These are phyloP conservation scores for Drosophila atroscutellata DNA, from an alignment of 2,888 invertebrate genomes.

Conservation along the genomic window DNA sequence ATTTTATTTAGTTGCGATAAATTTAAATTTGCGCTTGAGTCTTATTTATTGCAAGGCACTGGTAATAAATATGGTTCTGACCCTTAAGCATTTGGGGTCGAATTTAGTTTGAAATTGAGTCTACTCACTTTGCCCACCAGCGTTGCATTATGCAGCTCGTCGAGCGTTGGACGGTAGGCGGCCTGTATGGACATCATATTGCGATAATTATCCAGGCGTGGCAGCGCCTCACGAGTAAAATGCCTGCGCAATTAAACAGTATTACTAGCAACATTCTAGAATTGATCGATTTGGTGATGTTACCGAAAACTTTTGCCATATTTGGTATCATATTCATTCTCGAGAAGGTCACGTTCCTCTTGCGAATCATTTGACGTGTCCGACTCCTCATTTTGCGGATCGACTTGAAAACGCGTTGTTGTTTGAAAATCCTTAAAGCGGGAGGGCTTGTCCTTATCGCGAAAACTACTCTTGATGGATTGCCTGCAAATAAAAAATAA, in stretches of 20 bases:
- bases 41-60: background rate
- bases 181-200: constrained; percentile 95
- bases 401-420: constrained; percentile 88
- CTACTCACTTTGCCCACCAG: constrained; percentile 90
- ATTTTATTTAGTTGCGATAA: constrained; percentile 2
- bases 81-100: background rate
- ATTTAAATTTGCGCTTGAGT: constrained; percentile 14
- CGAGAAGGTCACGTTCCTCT: constrained; percentile 85
- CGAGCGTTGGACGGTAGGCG: constrained; percentile 93
- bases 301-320: constrained; percentile 93
- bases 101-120: background rate
- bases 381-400: constrained; percentile 83
- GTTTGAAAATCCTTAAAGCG: constrained; percentile 87
- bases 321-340: constrained; percentile 88
- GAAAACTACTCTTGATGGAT: constrained; percentile 88
- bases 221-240: constrained; percentile 94
- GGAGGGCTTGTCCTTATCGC: constrained; percentile 88
- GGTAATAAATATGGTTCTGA: constrained; percentile 8
- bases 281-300: constrained; percentile 14
- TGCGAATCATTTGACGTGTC: constrained; percentile 85
- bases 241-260: constrained; percentile 86
- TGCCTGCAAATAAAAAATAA: constrained; percentile 66
- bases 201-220: constrained; percentile 94
- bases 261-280: background rate
- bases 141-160: constrained; percentile 94